Percentiles rank a stretch among this genome's conserved stretches.
phyloP scores from a whole-genome alignment of 1,140 invertebrate species.

The Limonius californicus region DNA sequence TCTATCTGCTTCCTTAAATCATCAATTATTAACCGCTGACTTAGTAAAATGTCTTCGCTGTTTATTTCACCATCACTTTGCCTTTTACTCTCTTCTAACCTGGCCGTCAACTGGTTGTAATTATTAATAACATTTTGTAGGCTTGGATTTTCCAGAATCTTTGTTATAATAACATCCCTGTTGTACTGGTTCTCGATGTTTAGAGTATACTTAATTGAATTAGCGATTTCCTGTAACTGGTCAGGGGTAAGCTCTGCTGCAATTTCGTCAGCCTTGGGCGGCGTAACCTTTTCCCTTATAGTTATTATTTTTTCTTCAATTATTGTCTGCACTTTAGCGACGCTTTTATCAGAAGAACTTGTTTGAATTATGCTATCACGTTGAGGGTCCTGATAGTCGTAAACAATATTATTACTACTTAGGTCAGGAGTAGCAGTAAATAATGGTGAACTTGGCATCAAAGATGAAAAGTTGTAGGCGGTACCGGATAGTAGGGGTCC shows the following conservation, averaged over 20 bases:
- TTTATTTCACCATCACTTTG: neutral
- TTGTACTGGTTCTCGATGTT: conserved; percentile 24
- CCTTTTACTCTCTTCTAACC: neutral
- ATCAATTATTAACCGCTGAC: conserved; percentile 42
- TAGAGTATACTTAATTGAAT: conserved; percentile 36
- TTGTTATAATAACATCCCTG: conserved; percentile 40
- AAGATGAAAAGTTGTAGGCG: neutral
- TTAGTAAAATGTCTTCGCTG: conserved; percentile 24
- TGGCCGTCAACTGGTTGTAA: neutral
- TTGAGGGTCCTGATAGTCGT: too few species aligned
- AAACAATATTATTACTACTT: neutral
- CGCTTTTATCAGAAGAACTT: too few species aligned
- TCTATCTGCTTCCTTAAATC: conserved; percentile 47
- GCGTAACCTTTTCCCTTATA: conserved; percentile 20
- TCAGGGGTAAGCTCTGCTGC: conserved; percentile 37
- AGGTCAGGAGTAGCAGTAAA: neutral
- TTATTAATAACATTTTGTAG: conserved; percentile 34
- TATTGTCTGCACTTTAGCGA: neutral
- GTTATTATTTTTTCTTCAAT: conserved; percentile 23
- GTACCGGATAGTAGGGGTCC: neutral
- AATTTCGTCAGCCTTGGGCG: conserved; percentile 17
- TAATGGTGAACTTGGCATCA: neutral
- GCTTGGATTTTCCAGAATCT: conserved; percentile 42
- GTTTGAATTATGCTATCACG: too few species aligned
- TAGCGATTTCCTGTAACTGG: conserved; percentile 45